Conservation (phyloP, 2,113 vertebrate genomes). For the Columba livia region DNA sequence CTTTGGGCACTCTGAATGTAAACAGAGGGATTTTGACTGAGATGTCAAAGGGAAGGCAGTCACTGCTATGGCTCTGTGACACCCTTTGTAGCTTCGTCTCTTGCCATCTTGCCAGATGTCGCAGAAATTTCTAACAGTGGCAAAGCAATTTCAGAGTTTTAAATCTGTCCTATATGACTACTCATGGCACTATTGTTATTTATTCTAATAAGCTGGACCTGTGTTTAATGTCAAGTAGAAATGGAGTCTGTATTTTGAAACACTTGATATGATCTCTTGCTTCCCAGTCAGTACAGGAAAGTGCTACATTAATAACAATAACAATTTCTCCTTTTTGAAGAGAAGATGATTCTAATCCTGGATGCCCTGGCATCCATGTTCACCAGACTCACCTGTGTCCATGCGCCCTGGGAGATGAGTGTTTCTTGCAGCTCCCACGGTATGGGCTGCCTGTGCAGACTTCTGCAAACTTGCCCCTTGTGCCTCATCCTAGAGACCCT, state of each 20-base stretch:
- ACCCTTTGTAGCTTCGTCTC: background rate
- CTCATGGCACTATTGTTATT: background rate
- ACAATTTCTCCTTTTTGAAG: background rate
- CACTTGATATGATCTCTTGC: background rate
- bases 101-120: background rate
- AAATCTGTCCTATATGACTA: background rate
- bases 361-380: background rate
- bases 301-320: background rate
- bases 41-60: background rate
- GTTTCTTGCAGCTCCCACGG: accelerated
- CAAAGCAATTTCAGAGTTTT: background rate
- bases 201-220: background rate
- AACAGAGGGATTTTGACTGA: background rate
- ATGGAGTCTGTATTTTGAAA: background rate
- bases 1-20: background rate
- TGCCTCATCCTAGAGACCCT: background rate
- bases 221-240: background rate
- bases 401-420: accelerated
- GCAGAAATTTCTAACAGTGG: background rate
- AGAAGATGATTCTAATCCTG: background rate
- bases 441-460: background rate
- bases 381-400: background rate
- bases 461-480: background rate
- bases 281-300: background rate
- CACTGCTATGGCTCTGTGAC: background rate